A percentile compares a stretch with the other conserved stretches of the same genome.
Conservation (phyloP, 2,888 invertebrate species). For the Thelaira solivaga region DNA sequence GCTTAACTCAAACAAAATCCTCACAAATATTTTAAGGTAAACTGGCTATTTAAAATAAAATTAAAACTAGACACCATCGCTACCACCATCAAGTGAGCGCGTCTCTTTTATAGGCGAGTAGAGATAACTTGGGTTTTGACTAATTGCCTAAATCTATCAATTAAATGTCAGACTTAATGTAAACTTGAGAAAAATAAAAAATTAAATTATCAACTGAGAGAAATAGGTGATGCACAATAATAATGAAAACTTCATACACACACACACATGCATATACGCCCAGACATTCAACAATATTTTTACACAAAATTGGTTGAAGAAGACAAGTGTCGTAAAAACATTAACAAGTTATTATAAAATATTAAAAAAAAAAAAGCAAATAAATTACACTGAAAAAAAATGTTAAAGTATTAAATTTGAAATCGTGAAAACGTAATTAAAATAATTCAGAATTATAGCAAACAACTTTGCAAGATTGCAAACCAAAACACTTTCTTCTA, state of each 20-base stretch:
- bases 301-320: conserved; percentile 7
- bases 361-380: conserved; percentile 18
- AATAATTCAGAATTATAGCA: no score
- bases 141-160: conserved; percentile 70
- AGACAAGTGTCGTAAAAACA: conserved; percentile 42
- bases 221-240: conserved; percentile 26
- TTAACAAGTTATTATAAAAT: no score
- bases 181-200: neutral
- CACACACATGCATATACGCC: neutral
- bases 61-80: conserved; percentile 8
- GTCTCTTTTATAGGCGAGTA: conserved; percentile 16
- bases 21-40: conserved; percentile 38
- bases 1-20: conserved; percentile 3
- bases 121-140: conserved; percentile 47
- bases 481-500: no score
- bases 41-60: conserved; percentile 40
- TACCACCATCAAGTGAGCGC: no score
- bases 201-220: neutral
- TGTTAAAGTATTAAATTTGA: no score
- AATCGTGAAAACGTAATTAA: no score
- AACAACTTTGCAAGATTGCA: no score
- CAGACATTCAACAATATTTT: no score
- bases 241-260: conserved; percentile 7
- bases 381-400: conserved; percentile 29
- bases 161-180: conserved; percentile 67